These are phyloP conservation scores for Leptinotarsa texana DNA, from an alignment of 1,140 invertebrate species.

Conservation along the genomic window DNA sequence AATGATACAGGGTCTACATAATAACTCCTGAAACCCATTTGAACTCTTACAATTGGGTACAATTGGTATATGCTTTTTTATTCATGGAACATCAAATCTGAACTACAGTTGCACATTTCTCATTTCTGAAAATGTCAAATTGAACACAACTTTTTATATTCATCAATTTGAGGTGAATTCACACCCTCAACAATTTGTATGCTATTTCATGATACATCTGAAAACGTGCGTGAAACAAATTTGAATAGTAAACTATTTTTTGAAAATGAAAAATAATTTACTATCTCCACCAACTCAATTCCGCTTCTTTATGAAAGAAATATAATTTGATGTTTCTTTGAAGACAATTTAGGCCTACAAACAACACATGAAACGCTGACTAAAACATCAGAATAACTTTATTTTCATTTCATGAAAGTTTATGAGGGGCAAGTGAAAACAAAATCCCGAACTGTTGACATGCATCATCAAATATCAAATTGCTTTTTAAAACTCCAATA, in stretches of 20 bases:
- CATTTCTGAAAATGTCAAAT: background rate
- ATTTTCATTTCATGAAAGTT: constrained; percentile 14
- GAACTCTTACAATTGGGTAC: too few species aligned
- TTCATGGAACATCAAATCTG: background rate
- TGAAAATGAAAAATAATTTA: constrained; percentile 20
- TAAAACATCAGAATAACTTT: constrained; percentile 17
- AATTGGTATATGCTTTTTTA: background rate
- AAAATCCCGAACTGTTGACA: constrained; percentile 38
- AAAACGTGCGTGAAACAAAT: constrained; percentile 16
- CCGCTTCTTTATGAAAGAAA: constrained; percentile 22
- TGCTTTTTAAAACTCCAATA: constrained; percentile 40
- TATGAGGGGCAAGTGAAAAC: constrained; percentile 19
- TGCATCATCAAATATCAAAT: constrained; percentile 42
- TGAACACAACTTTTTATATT: background rate
- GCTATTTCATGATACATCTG: constrained; percentile 1
- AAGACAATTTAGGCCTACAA: background rate
- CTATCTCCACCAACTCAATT: background rate
- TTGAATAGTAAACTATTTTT: constrained; percentile 16
- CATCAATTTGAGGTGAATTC: background rate
- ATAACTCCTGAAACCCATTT: background rate
- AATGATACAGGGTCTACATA: background rate
- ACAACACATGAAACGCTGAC: constrained; percentile 12
- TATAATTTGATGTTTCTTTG: background rate
- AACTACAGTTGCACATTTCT: background rate
- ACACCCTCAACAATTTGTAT: background rate